Evolutionary conservation across 23 tunicate genomes (phyloP), one percentile per base, ranked within the genome.

Genomic region (Halocynthia aurantium): DNA sequence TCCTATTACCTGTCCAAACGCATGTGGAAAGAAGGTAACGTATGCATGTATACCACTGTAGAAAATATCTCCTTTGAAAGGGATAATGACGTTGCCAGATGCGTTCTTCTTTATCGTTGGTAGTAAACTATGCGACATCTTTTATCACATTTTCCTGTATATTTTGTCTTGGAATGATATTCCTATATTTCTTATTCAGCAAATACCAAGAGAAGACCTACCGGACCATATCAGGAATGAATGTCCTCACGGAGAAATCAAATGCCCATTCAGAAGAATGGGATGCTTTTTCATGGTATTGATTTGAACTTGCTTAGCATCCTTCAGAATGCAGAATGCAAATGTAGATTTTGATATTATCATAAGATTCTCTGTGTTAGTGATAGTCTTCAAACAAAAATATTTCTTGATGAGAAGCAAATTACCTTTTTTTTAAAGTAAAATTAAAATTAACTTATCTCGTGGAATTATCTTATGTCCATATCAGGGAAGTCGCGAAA

Each of bases 151-250:
- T 31, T 31, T 31, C 44, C 44, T 31, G 44, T 31, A 31, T 31
- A 31, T 31, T 31, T 31, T 31, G 44, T 31, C 44, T 4, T 31
- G 44, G 44, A 31, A 31, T 31, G 44, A 31, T 31, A 31, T 31
- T 31, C 44, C 44, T 4, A 31, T 31, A 31, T 31, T 31, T 31
- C 44, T 31, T 31, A 31, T 53, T 13, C 60, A 87, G 93, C 66
- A 87, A 31, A 87, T 87, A 20, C 83, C 86, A 8, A 67, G 93
- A n/a, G 93, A 82, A 77, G 83, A 76, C 22, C 5, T 87, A 49
- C 54, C 52, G 10, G 52, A 69, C 9, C 93, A 87, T 75, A 77
- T 87, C 5, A 52, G 60, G 50, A 51, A 55, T 8, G 83, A 87
- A 51, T 87, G 93, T 75, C 61, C 62, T 20, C 19, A 69, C 76